Evolutionary conservation across 2,113 vertebrate species (phyloP).

Genomic region (Mesembrinibis cayennensis): DNA sequence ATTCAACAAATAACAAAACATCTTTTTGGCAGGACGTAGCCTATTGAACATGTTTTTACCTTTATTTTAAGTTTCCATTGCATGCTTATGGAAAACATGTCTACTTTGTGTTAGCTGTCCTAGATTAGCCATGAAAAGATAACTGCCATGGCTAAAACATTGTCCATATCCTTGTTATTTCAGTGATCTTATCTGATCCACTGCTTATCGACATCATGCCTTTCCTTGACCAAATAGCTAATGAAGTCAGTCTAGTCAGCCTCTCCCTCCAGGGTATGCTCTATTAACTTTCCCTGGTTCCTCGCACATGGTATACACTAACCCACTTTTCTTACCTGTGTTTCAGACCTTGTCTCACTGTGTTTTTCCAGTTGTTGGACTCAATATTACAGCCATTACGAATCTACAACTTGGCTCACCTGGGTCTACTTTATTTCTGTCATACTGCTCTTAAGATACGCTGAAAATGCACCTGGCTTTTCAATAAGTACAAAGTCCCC

Average conservation of each 20-base stretch:
- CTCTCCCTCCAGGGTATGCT: fast-evolving
- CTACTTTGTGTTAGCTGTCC: neutral
- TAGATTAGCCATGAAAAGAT: neutral
- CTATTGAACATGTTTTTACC: neutral
- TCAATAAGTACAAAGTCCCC: neutral
- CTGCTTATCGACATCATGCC: neutral
- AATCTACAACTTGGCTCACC: neutral
- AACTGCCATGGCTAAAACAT: neutral
- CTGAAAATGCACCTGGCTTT: neutral
- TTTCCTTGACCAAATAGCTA: neutral
- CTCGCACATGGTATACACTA: neutral
- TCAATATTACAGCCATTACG: neutral
- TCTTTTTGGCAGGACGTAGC: neutral
- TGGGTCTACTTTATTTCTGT: neutral
- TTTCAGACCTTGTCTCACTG: neutral
- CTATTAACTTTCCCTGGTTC: neutral
- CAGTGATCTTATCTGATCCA: neutral
- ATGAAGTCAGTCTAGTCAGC: neutral
- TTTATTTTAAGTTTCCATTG: neutral
- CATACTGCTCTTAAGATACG: neutral
- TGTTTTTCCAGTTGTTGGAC: neutral
- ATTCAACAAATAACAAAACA: neutral
- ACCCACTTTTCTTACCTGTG: neutral
- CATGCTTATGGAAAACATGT: neutral
- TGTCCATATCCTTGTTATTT: neutral